phyloP scores from a whole-genome alignment of 2,888 invertebrate species.

The Xestia rhomboidea region DNA sequence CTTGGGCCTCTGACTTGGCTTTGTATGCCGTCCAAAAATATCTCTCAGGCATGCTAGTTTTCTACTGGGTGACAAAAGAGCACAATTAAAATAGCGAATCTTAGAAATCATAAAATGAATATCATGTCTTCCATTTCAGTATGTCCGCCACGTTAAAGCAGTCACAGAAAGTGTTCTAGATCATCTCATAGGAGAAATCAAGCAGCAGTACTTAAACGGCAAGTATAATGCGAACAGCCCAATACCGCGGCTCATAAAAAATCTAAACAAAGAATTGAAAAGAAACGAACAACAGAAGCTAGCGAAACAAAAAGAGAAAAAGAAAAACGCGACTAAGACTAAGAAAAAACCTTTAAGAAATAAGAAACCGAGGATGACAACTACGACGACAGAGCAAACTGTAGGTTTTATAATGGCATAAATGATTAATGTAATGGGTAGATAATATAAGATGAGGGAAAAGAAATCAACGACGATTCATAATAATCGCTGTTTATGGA shows the following conservation, averaged over 20 bases:
- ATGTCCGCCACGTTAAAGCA: conserved; percentile 71
- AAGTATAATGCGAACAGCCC: conserved; percentile 51
- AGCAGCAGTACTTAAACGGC: conserved; percentile 56
- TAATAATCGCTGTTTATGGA: not conserved
- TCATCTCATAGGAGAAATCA: conserved; percentile 71
- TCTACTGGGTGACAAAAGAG: not conserved
- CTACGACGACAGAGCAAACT: not conserved
- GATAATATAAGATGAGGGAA: not conserved
- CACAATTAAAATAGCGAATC: not conserved
- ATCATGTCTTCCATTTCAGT: conserved; percentile 60
- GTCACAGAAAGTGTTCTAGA: conserved; percentile 73
- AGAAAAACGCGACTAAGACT: conserved; percentile 36
- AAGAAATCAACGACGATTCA: not conserved
- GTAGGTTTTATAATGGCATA: not conserved
- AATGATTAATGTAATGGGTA: not conserved
- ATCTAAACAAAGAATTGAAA: conserved; percentile 58
- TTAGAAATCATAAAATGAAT: not conserved
- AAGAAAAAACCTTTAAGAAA: conserved; percentile 45
- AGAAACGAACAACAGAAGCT: conserved; percentile 50
- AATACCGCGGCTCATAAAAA: conserved; percentile 39
- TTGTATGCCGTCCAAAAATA: too few species aligned
- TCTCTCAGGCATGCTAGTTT: too few species aligned
- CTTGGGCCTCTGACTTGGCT: too few species aligned
- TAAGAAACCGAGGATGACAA: conserved; percentile 35
- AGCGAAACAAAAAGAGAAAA: conserved; percentile 41